A percentile compares a stretch with the other conserved stretches of the same genome.
These are phyloP conservation scores for Pterobdella sp. DNA, from an alignment of 2,888 invertebrate genomes.

Conservation along the genomic window DNA sequence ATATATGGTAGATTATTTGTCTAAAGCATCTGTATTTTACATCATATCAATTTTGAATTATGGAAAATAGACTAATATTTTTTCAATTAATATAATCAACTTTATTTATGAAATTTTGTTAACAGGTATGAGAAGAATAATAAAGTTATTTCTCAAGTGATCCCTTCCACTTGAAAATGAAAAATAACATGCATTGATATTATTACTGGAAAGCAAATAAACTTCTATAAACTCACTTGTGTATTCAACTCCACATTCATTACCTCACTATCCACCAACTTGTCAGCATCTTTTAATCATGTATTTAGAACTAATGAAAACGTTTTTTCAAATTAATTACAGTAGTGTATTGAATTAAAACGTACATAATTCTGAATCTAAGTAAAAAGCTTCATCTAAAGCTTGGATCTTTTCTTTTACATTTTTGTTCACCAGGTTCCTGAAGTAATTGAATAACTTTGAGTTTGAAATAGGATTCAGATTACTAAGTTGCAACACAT, in stretches of 20 bases:
- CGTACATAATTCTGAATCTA: slow-evolving; percentile 1
- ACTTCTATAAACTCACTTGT: neutral
- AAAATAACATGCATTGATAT: too few species aligned
- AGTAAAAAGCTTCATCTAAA: neutral
- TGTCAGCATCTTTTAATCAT: neutral
- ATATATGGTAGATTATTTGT: too few species aligned
- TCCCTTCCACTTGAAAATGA: too few species aligned
- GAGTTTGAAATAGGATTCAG: neutral
- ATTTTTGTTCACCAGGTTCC: neutral
- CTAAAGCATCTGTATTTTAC: too few species aligned
- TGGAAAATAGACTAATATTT: too few species aligned
- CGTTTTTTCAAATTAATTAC: neutral
- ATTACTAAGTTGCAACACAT: neutral
- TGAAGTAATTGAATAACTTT: neutral
- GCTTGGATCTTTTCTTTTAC: neutral
- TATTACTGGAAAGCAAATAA: neutral
- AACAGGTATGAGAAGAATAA: too few species aligned
- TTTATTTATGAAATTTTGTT: too few species aligned
- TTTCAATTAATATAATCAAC: neutral
- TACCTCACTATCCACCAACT: neutral
- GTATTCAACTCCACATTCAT: neutral
- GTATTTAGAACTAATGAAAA: neutral
- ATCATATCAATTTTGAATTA: too few species aligned
- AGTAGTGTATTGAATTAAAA: neutral
- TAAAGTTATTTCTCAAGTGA: too few species aligned